phyloP scores from a whole-genome alignment of 2,888 invertebrate genomes.

The Oxystoma pomonae region DNA sequence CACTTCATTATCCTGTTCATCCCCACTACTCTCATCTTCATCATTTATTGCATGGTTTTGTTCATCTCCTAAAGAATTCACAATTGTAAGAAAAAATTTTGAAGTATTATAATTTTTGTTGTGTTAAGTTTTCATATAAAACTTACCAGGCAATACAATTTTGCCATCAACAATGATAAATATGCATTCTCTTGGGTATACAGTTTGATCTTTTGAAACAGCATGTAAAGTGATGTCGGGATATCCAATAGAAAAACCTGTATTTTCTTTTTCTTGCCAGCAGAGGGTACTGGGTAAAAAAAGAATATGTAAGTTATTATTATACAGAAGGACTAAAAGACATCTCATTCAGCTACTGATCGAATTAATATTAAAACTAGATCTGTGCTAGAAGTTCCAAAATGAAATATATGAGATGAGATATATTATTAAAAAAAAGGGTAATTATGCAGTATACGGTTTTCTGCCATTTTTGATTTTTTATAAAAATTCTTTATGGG shows the following conservation, averaged over 20 bases:
- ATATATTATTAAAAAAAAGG: too few relatives aligned
- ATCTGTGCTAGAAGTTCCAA: too few relatives aligned
- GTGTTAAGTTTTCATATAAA: too few relatives aligned
- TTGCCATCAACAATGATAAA: conserved; percentile 66
- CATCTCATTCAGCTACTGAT: conserved; percentile 3
- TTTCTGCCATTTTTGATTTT: too few relatives aligned
- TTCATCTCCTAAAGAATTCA: conserved; percentile 21
- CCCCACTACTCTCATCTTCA: conserved; percentile 45
- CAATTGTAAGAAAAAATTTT: background rate
- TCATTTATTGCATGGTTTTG: conserved; percentile 21
- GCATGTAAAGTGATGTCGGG: conserved; percentile 69
- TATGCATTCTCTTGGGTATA: conserved; percentile 62
- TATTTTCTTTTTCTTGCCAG: conserved; percentile 57
- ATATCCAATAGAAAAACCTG: conserved; percentile 65
- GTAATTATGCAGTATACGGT: too few relatives aligned
- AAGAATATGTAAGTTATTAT: too few relatives aligned
- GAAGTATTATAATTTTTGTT: too few relatives aligned
- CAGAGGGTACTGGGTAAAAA: conserved; percentile 47
- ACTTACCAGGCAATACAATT: conserved; percentile 52
- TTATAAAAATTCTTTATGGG: too few relatives aligned
- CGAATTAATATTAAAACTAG: too few relatives aligned
- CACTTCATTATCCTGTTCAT: conserved; percentile 52
- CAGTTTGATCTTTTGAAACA: conserved; percentile 58
- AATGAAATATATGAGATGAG: too few relatives aligned
- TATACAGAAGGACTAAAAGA: too few relatives aligned